Base-by-base conservation (phyloP, 2,797 vertebrate genomes). In the Pelochelys cantorii region DNA sequence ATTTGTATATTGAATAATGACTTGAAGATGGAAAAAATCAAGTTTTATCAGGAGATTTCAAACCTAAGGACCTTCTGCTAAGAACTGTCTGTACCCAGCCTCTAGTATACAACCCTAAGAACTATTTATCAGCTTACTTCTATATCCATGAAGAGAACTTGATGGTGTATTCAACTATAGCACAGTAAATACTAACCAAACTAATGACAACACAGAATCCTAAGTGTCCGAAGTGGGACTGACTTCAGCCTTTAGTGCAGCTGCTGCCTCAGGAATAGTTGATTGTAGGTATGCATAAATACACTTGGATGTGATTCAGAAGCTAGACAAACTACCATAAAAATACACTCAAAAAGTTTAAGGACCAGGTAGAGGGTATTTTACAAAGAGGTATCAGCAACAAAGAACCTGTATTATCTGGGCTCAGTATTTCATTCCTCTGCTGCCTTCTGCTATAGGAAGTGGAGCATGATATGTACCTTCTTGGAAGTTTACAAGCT, bases 181-280 rank as follows among this genome's bases (percentile, higher is more conserved):
- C 37, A 59, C 42, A 57, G n/a, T 29, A 80, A 56, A 86, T 22
- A 8, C 25, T 79, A 10, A 25, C 5, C 59, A 59, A 79, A 29
- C 12, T 37, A 31, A 17, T 57, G 5, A 11, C 62, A 5, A 31
- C 29, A 20, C 17, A 57, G n/a, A n/a, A 55, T n/a, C 60, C 29
- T n/a, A 7, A 65, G 29, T 29, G 31, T 23, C 34, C 8, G 18
- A 34, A 5, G 0, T 27, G 17, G 78, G 42, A 52, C 20, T 84
- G 2, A 13, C 59, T 90, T 5, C n/a, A 54, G 5, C 4, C 11
- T 87, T 85, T 23, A 48, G 5, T 92, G 59, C 81, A 81, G 77
- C 79, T 68, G 4, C 14, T 90, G 56, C 53, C 14, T 81, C 0
- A 0, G 0, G 0, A 54, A 52, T 20, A 62, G 65, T 29, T 0